Conservation (phyloP, 2,888 invertebrate species). For the Drosophila monieri region DNA sequence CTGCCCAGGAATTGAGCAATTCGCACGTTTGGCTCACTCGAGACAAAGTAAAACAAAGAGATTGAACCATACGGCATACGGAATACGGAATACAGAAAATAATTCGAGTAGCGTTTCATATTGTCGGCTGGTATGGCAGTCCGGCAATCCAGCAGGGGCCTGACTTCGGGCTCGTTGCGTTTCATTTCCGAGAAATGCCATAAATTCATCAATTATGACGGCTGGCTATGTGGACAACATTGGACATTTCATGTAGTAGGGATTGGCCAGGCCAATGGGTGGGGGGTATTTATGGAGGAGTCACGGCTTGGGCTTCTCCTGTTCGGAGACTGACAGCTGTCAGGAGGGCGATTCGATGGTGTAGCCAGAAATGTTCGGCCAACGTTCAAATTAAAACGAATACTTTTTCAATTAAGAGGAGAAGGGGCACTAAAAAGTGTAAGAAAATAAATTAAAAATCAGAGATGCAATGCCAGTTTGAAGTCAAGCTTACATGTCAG, state of each 20-base stretch:
- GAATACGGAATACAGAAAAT: constrained; percentile 41
- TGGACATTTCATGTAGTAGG: constrained; percentile 23
- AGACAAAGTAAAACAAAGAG: constrained; percentile 72
- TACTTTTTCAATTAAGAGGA: constrained; percentile 31
- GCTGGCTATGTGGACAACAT: constrained; percentile 59
- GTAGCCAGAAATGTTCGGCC: constrained; percentile 9
- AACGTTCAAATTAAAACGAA: constrained; percentile 19
- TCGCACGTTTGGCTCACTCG: constrained; percentile 71
- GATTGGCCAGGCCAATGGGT: constrained; percentile 2
- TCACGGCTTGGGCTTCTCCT: constrained; percentile 15
- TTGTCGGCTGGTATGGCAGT: constrained; percentile 22
- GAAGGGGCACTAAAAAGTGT: background rate
- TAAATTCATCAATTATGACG: constrained; percentile 80
- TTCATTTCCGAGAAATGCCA: constrained; percentile 67
- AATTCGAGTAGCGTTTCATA: constrained; percentile 54
- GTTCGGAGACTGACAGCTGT: constrained; percentile 67
- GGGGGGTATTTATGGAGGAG: constrained; percentile 3
- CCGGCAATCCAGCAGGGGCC: constrained; percentile 5
- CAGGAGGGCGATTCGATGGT: constrained; percentile 26
- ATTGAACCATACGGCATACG: constrained; percentile 43
- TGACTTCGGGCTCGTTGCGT: constrained; percentile 34
- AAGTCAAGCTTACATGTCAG: background rate
- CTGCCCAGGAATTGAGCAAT: constrained; percentile 71
- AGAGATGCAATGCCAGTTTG: background rate
- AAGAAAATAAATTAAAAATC: background rate